Evolutionary conservation across 2,888 invertebrate species (phyloP), one percentile per base, ranked within the genome.

Genomic region (Lymantria dispar): DNA sequence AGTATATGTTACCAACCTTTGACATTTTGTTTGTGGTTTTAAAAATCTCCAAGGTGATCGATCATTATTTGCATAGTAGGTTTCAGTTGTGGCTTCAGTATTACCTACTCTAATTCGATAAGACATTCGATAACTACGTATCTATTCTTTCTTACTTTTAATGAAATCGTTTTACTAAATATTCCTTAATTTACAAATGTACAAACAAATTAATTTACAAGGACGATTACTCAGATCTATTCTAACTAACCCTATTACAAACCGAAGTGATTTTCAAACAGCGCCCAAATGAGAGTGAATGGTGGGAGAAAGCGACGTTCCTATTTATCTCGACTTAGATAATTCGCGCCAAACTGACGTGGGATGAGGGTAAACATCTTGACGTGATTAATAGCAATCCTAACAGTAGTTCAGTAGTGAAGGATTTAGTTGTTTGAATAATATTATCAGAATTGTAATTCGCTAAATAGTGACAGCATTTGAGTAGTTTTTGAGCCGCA

Each of bases 301-400:
- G 64, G 74, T 69, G 68, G 70, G 66, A 68, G 73, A 67, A 70
- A 74, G 72, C 78, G 78, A 76, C 75, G 74, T 78, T 76, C 65
- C 80, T 84, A 85, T 85, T 83, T 85, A 85, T 85, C 85, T 85
- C 80, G 76, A 80, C 82, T 78, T 74, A 83, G 85, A 86, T 86
- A 86, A 86, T 83, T 86, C 83, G 76, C 76, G 66, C 76, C 70
- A 71, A 82, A 83, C 80, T 85, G 83, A 85, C 86, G 77, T 72
- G 72, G 81, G 86, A 87, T 87, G 82, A 87, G 87, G 86, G 87
- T 87, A 87, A 87, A 85, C 87, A 87, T 84, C 86, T 85, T 86
- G 85, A 80, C 84, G 85, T 87, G 86, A 87, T 86, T 87, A 86
- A 87, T 87, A 81, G 85, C 85, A 84, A 87, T 85, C 83, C 84